Base-by-base conservation (phyloP, 2,113 vertebrate species). In the Semnornis frantzii region DNA sequence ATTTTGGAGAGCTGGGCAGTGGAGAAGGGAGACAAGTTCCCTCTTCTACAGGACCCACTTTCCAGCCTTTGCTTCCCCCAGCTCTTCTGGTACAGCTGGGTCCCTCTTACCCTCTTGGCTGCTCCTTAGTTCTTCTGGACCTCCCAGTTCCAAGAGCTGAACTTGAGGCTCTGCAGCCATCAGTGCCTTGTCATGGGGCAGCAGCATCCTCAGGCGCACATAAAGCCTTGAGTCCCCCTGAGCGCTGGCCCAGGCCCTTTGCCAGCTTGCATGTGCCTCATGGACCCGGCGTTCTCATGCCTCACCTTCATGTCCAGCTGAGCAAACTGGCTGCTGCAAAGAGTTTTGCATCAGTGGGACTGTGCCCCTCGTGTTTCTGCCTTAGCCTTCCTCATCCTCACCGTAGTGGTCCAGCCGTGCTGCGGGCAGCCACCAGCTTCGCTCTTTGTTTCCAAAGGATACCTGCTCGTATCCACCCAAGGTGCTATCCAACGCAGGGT, bases 401-500 rank as follows among this genome's bases (percentile, higher is more conserved):
- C 31, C 1, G 0, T 82, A 34, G 62, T 60, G 46, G 63, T 76
- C 80, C 82, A 54, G 93, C 81, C 3, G 0, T 83, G 78, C 74
- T 55, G 10, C 79, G 1, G 3, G 85, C 91, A 90, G 85, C 82
- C 70, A 65, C 37, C 79, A 85, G 74, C 79, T 95, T 93, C 90
- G 57, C 89, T 79, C 88, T 85, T 86, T 71, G 21, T 96, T 92
- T 94, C 91, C 85, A 19, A 88, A 84, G 95, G 92, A 91, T 95
- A 81, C 82, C 62, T n/a, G 8, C 73, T 95, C 64, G 85, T 92
- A 93, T 94, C 94, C 91, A 52, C 69, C 44, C 82, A 87, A 90
- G 95, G 95, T 94, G 94, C 89, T 94, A 95, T 92, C 75, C 71
- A 89, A 94, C 69, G 34, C 86, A 96, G 94, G 94, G 59, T 87